phyloP scores from a whole-genome alignment of 2,113 vertebrate genomes.

The Myotis davidii region DNA sequence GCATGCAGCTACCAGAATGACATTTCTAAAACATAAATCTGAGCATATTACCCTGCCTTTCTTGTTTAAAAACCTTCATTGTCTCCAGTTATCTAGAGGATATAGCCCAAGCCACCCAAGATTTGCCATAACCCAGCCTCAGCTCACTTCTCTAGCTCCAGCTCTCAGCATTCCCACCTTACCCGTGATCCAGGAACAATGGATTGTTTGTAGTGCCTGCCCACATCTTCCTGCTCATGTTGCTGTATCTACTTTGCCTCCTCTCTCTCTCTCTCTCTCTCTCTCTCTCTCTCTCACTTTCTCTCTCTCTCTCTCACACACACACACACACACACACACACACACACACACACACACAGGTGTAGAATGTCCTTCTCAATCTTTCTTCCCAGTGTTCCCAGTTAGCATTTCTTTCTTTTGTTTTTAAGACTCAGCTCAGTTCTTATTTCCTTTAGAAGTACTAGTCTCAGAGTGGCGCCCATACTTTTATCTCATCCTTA shows the following conservation, averaged over 20 bases:
- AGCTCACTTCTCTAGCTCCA: not conserved
- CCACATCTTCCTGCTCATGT: not conserved
- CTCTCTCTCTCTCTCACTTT: not conserved
- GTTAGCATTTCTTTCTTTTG: not conserved
- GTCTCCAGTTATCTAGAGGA: not conserved
- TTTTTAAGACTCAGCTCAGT: not conserved
- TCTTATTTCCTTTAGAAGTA: conserved; percentile 36
- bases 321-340: no score
- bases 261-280: no score
- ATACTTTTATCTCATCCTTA: not conserved
- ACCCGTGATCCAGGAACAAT: not conserved
- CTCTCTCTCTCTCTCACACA: not conserved
- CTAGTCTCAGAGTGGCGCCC: not conserved
- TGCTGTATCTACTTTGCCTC: not conserved
- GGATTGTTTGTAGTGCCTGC: not conserved
- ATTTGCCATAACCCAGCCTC: not conserved
- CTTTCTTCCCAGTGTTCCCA: not conserved
- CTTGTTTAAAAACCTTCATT: not conserved
- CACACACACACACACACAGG: not conserved
- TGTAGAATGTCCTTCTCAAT: not conserved
- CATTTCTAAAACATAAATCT: not conserved
- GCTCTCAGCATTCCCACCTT: not conserved
- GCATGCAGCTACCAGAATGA: not conserved
- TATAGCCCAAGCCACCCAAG: not conserved
- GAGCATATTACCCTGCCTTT: not conserved